Conservation (phyloP, 53 echinoderm and acorn worm species). For the Mesocentrotus franciscanus region DNA sequence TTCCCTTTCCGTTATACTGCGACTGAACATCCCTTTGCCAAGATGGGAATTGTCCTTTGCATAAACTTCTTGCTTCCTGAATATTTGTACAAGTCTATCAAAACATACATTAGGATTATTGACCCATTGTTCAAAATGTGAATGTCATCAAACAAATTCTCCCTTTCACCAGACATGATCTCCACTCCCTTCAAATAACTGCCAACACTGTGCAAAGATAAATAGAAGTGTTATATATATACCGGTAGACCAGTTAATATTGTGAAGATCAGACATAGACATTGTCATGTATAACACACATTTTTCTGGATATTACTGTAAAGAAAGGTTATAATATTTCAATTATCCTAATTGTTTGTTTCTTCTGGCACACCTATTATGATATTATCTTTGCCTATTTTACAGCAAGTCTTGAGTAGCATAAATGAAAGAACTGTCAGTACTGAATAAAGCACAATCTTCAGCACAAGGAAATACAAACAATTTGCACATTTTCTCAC, state of each 20-base stretch:
- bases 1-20: not conserved
- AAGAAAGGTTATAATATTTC: not conserved
- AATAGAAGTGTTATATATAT: not conserved
- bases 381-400: too few species aligned
- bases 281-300: not conserved
- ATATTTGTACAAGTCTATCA: slow-evolving; percentile 24
- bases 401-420: too few species aligned
- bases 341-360: not conserved
- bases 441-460: too few species aligned
- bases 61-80: slow-evolving; percentile 19
- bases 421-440: too few species aligned
- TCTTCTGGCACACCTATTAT: too few species aligned
- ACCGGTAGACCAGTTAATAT: not conserved
- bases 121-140: slow-evolving; percentile 9
- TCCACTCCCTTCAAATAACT: slow-evolving; percentile 11
- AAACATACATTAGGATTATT: not conserved
- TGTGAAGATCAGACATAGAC: not conserved
- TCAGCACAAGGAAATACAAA: too few species aligned
- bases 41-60: not conserved
- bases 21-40: not conserved
- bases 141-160: slow-evolving; percentile 10
- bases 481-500: too few species aligned
- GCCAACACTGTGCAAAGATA: not conserved
- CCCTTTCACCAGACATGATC: not conserved
- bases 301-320: not conserved